Evolutionary conservation across 2,113 vertebrate species (phyloP), one percentile per base, ranked within the genome.

Genomic region (Leuciscus idus): DNA sequence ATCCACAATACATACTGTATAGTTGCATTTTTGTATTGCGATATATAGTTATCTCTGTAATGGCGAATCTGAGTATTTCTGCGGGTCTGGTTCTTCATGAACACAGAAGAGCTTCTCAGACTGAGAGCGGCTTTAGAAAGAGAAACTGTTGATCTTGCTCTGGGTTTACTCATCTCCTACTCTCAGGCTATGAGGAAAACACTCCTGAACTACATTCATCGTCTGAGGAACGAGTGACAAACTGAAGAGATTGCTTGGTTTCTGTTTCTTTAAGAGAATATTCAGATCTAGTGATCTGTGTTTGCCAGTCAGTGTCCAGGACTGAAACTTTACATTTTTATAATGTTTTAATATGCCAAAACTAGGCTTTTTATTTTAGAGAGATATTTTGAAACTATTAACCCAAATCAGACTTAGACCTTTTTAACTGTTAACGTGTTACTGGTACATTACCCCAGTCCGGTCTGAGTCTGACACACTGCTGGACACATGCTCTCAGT

Each of bases 91-190:
- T 8, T n/a, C 11, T 64, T 81, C 57, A 28, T 1, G n/a, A 21
- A 9, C 10, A 23, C 9, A 4, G 36, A 43, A 46, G 6, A 43
- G 11, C 21, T 43, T 48, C 39, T 15, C 70, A 23, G 72, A 13
- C 28, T 6, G 19, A 39, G n/a, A 12, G 52, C 33, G 15, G 21
- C 23, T 61, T 39, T 70, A 66, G 13, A 46, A 55, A 70, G 30
- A 83, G 81, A 70, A 70, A 36, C 39, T 21, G 61, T 33, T 64
- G 39, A 12, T 81, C 61, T 66, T 81, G 79, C n/a, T 66, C 59
- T 66, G 36, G n/a, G 1, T 64, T 46, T 62, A 3, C 74, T 78
- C 21, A 11, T 55, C 48, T 77, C 1, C 79, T 15, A 0, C 17
- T 50, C 43, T 52, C 62, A 66, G 43, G n/a, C 61, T 19, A 2